Evolutionary conservation across 2,888 invertebrate genomes (phyloP).

Genomic region (Pinctada fucata): DNA sequence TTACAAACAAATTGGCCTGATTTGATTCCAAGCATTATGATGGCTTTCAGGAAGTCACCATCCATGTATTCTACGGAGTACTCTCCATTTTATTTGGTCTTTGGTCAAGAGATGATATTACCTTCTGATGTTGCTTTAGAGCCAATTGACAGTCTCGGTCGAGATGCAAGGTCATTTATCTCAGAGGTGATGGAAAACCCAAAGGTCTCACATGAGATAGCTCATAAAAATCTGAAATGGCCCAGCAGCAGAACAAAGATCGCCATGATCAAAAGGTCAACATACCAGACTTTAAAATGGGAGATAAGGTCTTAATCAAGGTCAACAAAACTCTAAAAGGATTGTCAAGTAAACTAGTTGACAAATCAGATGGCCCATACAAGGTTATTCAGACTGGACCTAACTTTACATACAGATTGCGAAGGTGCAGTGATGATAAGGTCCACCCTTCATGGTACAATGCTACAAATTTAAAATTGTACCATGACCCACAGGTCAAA

Average conservation of each 20-base stretch:
- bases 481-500: background rate
- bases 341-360: constrained; percentile 13
- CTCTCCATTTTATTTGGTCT: constrained; percentile 42
- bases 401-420: constrained; percentile 22
- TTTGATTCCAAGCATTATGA: constrained; percentile 42
- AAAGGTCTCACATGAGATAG: constrained; percentile 3
- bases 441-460: constrained; percentile 8
- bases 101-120: constrained; percentile 38
- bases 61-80: constrained; percentile 36
- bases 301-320: constrained; percentile 20
- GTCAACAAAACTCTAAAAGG: constrained; percentile 13
- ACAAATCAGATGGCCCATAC: constrained; percentile 24
- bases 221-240: background rate
- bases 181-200: background rate
- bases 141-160: constrained; percentile 6
- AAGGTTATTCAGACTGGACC: constrained; percentile 13
- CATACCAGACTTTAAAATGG: constrained; percentile 10
- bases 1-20: constrained; percentile 45
- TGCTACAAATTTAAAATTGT: constrained; percentile 24
- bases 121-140: constrained; percentile 3
- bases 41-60: constrained; percentile 44
- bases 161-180: constrained; percentile 7
- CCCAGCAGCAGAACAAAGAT: constrained; percentile 12
- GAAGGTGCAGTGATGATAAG: constrained; percentile 5
- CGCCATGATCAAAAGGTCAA: constrained; percentile 21